phyloP scores from a whole-genome alignment of 1,140 invertebrate genomes.

The Drosophila yakuba region DNA sequence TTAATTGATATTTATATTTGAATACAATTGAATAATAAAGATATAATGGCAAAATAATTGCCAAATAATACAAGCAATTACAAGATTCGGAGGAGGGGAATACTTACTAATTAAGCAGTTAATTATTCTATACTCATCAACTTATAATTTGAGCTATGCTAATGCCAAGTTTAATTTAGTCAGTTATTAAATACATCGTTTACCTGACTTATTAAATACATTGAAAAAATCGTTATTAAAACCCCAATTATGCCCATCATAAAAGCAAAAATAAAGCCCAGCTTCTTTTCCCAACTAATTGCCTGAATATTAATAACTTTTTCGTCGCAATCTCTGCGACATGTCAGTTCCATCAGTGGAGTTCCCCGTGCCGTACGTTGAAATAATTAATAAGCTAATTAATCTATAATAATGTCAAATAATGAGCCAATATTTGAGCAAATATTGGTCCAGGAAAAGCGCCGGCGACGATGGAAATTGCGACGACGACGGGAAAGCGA shows the following conservation, averaged over 20 bases:
- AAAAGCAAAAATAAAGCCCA: neutral
- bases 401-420: conserved; percentile 73
- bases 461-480: conserved; percentile 42
- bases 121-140: too few species aligned
- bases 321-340: neutral
- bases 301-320: conserved; percentile 46
- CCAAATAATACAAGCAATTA: neutral
- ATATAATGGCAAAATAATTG: neutral
- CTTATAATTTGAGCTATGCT: too few species aligned
- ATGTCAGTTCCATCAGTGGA: conserved; percentile 32
- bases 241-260: neutral
- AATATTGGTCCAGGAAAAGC: conserved; percentile 48
- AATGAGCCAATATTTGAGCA: conserved; percentile 75
- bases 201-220: neutral
- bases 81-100: neutral
- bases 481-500: conserved; percentile 26
- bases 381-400: conserved; percentile 75
- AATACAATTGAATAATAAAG: neutral
- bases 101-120: neutral
- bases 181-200: neutral
- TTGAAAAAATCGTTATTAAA: neutral
- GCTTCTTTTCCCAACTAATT: conserved; percentile 1
- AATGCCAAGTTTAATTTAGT: neutral
- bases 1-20: neutral
- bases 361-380: conserved; percentile 12